Evolutionary conservation across 2,797 vertebrate genomes (phyloP), one percentile per base, ranked within the genome.

Genomic region (Chanos chanos): DNA sequence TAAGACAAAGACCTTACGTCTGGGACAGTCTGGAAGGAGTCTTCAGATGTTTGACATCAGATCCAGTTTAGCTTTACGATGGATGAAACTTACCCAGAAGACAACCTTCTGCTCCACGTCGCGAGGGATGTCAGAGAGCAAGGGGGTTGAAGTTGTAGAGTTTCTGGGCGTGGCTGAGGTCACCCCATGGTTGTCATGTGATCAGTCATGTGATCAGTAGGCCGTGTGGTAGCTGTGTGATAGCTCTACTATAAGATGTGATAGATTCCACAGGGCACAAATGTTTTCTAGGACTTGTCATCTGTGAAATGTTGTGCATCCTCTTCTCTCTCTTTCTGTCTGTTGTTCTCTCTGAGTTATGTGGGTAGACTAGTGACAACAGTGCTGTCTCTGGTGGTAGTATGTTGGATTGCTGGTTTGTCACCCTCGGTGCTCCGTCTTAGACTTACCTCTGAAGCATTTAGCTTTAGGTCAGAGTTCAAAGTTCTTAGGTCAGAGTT

Each of bases 401-500:
- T 61, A 64, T 77, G 77, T 78, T 70, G 59, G 72, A 71, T 76
- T 58, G 67, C 78, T 84, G 71, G 58, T 21, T 52, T 77, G 76
- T 85, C 71, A 82, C 61, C 75, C 78, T 49, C 52, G 57, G 76
- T 63, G 56, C 63, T 60, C 61, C 66, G 57, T 73, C 60, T 62
- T 77, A 73, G 55, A 79, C 71, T 71, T 75, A 77, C 84, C 78
- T 73, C 73, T 73, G 68, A 71, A 61, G 58, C 80, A 73, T 63
- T 74, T 84, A 76, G 61, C 39, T 12, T 39, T 86, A 83, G 79
- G 53, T 78, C 77, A 70, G n/a, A n/a, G n/a, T n/a, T n/a, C n/a
- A n/a, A n/a, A n/a, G n/a, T n/a, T n/a, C n/a, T n/a, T n/a, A n/a
- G n/a, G n/a, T n/a, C 36, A 41, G 56, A 27, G 31, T 31, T 62